phyloP scores from a whole-genome alignment of 2,113 vertebrate genomes.

The Takifugu bimaculatus region DNA sequence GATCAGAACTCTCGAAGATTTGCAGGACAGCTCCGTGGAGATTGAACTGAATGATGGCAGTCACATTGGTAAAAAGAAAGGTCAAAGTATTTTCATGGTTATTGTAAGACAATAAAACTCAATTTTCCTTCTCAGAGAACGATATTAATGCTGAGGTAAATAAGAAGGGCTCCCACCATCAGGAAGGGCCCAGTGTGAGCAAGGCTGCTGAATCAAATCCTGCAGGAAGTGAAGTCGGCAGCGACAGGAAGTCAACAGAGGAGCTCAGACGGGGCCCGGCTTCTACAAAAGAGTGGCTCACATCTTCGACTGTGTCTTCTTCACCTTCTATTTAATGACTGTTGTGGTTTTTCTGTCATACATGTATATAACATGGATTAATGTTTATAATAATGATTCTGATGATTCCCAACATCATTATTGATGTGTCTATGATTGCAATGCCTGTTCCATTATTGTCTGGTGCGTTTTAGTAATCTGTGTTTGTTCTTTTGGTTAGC shows the following conservation, averaged over 20 bases:
- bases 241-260: background rate
- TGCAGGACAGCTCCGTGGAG: accelerated
- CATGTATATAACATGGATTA: background rate
- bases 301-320: constrained; percentile 31
- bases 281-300: constrained; percentile 6
- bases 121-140: constrained; percentile 13
- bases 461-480: no score
- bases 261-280: background rate
- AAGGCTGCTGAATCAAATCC: constrained; percentile 33
- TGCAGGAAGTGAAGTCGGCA: constrained; percentile 35
- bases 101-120: no score
- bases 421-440: no score
- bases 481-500: no score
- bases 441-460: no score
- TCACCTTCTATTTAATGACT: constrained; percentile 13
- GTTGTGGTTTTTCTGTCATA: accelerated
- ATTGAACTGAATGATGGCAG: background rate
- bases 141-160: background rate
- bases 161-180: background rate
- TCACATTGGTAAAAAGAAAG: constrained; percentile 15
- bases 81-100: no score
- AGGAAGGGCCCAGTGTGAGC: accelerated
- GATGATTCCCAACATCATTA: no score
- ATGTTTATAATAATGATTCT: background rate
- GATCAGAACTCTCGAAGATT: background rate